phyloP scores from a whole-genome alignment of 2,797 vertebrate species.

The Acestrorhynchus altus region DNA sequence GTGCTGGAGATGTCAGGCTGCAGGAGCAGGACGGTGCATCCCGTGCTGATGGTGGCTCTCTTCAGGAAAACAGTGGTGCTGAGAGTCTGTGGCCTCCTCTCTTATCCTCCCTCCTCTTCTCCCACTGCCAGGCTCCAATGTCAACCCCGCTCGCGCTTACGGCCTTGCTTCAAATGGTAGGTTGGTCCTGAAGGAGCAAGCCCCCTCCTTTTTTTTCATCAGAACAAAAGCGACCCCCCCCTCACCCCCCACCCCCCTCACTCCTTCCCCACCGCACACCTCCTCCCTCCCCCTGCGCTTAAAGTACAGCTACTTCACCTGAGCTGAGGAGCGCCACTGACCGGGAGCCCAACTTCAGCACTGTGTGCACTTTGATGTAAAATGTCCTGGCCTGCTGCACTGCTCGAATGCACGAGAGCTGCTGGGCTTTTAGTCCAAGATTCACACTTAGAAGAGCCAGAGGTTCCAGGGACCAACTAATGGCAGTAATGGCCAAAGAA shows the following conservation, averaged over 20 bases:
- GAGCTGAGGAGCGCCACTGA: conserved; percentile 64
- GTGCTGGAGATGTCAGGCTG: conserved; percentile 56
- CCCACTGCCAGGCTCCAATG: conserved; percentile 75
- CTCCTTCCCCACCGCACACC: conserved; percentile 50
- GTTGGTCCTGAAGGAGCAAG: conserved; percentile 77
- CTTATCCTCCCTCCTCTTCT: conserved; percentile 71
- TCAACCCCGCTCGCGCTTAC: conserved; percentile 75
- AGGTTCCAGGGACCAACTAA: too few species aligned
- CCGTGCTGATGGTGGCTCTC: conserved; percentile 64
- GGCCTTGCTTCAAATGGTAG: conserved; percentile 81
- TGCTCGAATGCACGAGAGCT: too few species aligned
- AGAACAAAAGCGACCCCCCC: conserved; percentile 79
- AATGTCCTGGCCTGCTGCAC: too few species aligned
- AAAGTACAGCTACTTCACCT: conserved; percentile 79
- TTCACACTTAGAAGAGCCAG: too few species aligned
- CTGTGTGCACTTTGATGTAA: too few species aligned
- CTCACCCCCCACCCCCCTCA: conserved; percentile 54
- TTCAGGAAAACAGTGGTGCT: conserved; percentile 68
- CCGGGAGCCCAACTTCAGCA: neutral
- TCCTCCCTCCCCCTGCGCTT: conserved; percentile 61
- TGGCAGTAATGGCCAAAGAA: too few species aligned
- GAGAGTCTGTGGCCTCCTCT: conserved; percentile 64
- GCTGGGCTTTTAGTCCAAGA: too few species aligned
- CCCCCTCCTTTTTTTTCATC: conserved; percentile 75
- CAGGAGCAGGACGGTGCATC: conserved; percentile 56